Percentiles rank a stretch among this genome's conserved stretches.
phyloP scores from a whole-genome alignment of 2,113 vertebrate genomes.

The Varanus salvator region DNA sequence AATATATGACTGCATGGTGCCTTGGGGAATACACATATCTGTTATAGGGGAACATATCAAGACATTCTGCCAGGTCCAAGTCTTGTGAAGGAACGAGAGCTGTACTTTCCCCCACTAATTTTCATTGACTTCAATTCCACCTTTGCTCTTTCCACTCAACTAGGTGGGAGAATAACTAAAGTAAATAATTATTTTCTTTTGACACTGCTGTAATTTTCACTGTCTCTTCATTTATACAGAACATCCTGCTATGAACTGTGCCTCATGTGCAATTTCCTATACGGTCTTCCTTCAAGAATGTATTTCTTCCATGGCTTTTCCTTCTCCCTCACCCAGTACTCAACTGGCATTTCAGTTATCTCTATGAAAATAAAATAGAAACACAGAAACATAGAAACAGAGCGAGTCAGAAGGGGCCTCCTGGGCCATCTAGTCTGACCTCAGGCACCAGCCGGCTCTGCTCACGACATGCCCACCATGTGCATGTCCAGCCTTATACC shows the following conservation, averaged over 20 bases:
- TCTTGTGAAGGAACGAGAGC: neutral
- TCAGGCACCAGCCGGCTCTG: too few species aligned
- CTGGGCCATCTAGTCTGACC: too few species aligned
- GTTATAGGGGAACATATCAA: neutral
- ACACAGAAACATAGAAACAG: too few species aligned
- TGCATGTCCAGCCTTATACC: too few species aligned
- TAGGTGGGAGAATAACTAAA: too few species aligned
- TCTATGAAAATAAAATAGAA: neutral
- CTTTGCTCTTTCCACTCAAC: too few species aligned
- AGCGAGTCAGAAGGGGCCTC: too few species aligned
- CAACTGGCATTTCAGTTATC: neutral
- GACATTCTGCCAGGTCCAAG: neutral
- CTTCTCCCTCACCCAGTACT: neutral
- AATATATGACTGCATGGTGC: neutral
- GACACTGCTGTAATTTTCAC: neutral
- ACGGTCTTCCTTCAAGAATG: neutral
- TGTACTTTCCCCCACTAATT: neutral
- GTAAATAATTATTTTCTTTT: neutral
- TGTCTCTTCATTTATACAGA: neutral
- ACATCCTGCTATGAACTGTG: neutral
- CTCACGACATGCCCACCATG: too few species aligned
- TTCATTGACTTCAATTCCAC: too few species aligned
- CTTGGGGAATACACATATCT: neutral
- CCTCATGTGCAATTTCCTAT: neutral
- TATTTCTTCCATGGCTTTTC: neutral